Percentiles rank a stretch among this genome's conserved stretches.
These are phyloP conservation scores for Okamejei kenojei DNA, from an alignment of 2,797 vertebrate species.

Conservation along the genomic window DNA sequence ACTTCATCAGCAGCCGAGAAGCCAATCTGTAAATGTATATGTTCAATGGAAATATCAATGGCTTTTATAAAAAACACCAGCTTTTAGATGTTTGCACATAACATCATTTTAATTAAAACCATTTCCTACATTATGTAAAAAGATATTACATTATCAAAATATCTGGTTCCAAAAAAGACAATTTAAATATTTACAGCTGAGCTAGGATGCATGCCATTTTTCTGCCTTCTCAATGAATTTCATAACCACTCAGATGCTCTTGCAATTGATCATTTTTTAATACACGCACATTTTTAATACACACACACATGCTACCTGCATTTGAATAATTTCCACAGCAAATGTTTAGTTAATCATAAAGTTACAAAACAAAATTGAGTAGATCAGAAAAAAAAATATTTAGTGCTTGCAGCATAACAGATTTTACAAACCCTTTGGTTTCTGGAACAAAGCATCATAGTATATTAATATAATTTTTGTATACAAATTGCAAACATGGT, in stretches of 20 bases:
- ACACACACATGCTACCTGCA: not conserved
- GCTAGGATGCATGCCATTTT: not conserved
- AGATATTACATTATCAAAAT: not conserved
- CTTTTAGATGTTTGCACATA: not conserved
- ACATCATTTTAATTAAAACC: not conserved
- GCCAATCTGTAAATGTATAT: conserved; percentile 68
- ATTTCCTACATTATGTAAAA: not conserved
- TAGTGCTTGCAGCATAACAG: not conserved
- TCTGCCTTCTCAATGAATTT: not conserved
- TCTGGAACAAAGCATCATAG: not conserved
- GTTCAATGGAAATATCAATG: not conserved
- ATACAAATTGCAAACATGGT: not conserved
- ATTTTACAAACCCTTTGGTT: not conserved
- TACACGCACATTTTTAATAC: too few species aligned
- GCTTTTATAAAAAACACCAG: not conserved
- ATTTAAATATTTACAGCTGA: not conserved
- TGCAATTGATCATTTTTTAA: not conserved
- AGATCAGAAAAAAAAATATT: not conserved
- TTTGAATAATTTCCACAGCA: not conserved
- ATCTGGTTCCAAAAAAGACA: not conserved
- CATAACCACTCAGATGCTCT: not conserved
- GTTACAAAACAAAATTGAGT: not conserved
- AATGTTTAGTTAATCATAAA: not conserved
- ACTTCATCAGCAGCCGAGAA: conserved; percentile 94
- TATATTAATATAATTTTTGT: not conserved